Evolutionary conservation across 2,797 vertebrate species (phyloP), one percentile per base, ranked within the genome.

Genomic region (Numenius phaeopus): DNA sequence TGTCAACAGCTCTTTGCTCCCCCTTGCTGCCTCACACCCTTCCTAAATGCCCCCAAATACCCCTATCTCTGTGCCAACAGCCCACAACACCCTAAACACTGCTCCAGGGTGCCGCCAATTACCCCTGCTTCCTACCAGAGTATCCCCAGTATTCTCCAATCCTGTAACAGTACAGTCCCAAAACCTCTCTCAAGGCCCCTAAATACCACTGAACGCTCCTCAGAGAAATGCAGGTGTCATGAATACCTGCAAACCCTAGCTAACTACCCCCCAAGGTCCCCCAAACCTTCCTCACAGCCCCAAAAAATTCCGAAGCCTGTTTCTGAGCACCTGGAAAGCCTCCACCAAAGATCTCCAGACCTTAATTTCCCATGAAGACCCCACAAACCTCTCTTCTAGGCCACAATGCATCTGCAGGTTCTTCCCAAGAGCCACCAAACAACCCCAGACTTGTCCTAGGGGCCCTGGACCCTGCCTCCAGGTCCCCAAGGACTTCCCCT

Each of bases 21-120:
- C 6, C 3, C 7, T 8, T 12, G 1, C 11, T 14, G 34, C 17
- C 6, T 6, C 32, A 22, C 18, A 12, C 17, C 16, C 37, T 49
- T 13, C 23, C 13, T 49, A 24, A 49, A 14, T 57, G 15, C 12
- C 17, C 22, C 7, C 37, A 64, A 18, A 57, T 24, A 37, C 17
- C 11, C 8, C 14, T 10, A 27, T 46, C 9, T 8, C 24, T 10
- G 3, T 46, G 8, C 21, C 29, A 39, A 27, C 30, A n/a, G 49
- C 42, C 47, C 16, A 13, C 18, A 66, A 39, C 14, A 23, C 14
- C 14, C 7, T 27, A 47, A 58, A 10, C 17, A 7, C 5, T 59
- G 8, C 44, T 65, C 14, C 15, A 40, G 12, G 11, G 37, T 46
- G 29, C 11, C 5, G 10, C 17, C 4, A 5, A 52, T 58, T 64